phyloP scores from a whole-genome alignment of 2,797 vertebrate species.

The Euphonia xanthogaster region DNA sequence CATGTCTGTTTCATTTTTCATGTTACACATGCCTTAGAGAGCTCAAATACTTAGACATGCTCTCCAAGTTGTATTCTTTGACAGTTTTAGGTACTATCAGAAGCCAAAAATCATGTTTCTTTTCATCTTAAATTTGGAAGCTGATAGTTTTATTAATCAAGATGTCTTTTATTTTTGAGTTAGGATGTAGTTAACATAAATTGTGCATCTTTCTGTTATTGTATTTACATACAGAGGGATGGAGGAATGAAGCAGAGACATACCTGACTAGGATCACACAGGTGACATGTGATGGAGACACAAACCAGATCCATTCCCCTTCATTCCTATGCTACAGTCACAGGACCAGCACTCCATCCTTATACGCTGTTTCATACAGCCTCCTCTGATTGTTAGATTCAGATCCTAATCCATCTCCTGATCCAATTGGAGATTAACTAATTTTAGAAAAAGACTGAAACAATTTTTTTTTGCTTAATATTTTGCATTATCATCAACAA shows the following conservation, averaged over 20 bases:
- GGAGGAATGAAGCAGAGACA: neutral
- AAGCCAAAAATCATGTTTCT: neutral
- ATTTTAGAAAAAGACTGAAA: conserved; percentile 3
- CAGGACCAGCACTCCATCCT: neutral
- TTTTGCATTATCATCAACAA: conserved; percentile 29
- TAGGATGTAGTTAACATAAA: neutral
- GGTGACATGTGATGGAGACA: neutral
- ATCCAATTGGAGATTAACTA: neutral
- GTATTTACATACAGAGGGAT: neutral
- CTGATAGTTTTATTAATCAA: neutral
- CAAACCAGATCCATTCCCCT: neutral
- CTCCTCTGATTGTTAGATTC: neutral
- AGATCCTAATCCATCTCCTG: neutral
- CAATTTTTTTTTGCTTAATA: neutral
- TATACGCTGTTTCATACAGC: neutral
- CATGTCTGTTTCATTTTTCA: neutral
- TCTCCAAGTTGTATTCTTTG: neutral
- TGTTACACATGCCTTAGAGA: neutral
- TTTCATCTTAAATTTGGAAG: neutral
- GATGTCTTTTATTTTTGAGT: neutral
- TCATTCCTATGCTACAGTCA: neutral
- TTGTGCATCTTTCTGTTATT: neutral
- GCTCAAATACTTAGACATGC: neutral
- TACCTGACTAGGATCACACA: neutral
- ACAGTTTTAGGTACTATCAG: neutral